A percentile compares a stretch with the other conserved stretches of the same genome.
phyloP scores from a whole-genome alignment of 2,113 vertebrate species.

The Otis tarda region DNA sequence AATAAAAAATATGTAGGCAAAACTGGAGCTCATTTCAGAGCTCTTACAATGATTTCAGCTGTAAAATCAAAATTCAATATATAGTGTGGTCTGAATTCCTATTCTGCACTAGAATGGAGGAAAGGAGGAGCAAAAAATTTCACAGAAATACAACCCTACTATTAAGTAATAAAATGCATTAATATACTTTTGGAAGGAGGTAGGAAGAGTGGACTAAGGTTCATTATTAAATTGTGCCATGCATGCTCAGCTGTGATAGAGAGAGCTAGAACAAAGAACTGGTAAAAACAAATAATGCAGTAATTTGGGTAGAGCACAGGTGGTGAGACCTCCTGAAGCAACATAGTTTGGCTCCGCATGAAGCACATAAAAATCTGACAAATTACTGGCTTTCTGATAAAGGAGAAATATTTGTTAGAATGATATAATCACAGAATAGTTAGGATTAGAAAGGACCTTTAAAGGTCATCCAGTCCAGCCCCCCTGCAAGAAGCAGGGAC shows the following conservation, averaged over 20 bases:
- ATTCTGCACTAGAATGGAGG: neutral
- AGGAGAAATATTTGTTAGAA: neutral
- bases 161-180: neutral
- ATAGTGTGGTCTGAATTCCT: neutral
- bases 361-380: neutral
- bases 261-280: neutral
- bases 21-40: neutral
- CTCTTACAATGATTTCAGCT: neutral
- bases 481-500: no score
- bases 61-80: neutral
- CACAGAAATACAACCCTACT: neutral
- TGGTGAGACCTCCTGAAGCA: neutral
- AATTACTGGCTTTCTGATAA: neutral
- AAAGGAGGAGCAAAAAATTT: accelerated
- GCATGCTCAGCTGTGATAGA: neutral
- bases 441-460: no score
- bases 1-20: neutral
- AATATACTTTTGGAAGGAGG: neutral
- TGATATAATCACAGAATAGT: no score
- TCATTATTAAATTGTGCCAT: neutral
- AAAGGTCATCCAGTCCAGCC: no score
- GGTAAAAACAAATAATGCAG: neutral
- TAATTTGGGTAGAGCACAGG: neutral
- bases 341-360: neutral
- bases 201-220: neutral